These are phyloP conservation scores for Brachynemurus nebulosus DNA, from an alignment of 2,888 invertebrate genomes.

Conservation along the genomic window DNA sequence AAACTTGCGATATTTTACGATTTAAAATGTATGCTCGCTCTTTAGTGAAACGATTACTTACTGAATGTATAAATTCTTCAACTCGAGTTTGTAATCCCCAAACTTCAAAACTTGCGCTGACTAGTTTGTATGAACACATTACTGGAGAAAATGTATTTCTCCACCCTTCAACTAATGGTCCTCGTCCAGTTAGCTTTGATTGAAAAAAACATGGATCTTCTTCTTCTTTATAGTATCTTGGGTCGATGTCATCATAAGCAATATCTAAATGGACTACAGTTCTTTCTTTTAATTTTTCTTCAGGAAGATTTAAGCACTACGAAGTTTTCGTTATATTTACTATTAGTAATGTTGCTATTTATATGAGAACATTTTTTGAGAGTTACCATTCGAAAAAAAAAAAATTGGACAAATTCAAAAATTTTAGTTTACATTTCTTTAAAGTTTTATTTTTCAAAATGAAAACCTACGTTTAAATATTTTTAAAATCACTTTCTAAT, in stretches of 20 bases:
- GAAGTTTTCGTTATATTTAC: too few species aligned
- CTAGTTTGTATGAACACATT: slow-evolving; percentile 89
- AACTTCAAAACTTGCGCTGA: slow-evolving; percentile 76
- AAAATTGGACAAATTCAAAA: not conserved
- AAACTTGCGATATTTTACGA: too few species aligned
- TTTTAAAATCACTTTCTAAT: too few species aligned
- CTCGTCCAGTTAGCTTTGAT: slow-evolving; percentile 68
- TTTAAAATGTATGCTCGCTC: too few species aligned
- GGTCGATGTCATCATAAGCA: slow-evolving; percentile 71
- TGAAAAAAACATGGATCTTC: slow-evolving; percentile 79
- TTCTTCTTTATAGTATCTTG: slow-evolving; percentile 77
- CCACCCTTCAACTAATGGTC: slow-evolving; percentile 78
- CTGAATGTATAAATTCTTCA: slow-evolving; percentile 76
- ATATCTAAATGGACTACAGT: slow-evolving; percentile 75
- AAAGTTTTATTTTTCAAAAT: not conserved
- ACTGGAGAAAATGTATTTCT: slow-evolving; percentile 56
- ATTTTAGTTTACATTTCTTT: not conserved
- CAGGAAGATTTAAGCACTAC: slow-evolving; percentile 60
- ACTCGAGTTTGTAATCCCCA: slow-evolving; percentile 85
- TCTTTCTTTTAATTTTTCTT: slow-evolving; percentile 57
- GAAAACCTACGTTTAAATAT: too few species aligned
- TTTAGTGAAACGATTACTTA: slow-evolving; percentile 44
- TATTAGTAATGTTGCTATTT: too few species aligned
- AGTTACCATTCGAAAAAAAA: too few species aligned
- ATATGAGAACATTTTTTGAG: too few species aligned